Evolutionary conservation across 1,140 invertebrate genomes (phyloP).

Genomic region (Liolophura sinensis): DNA sequence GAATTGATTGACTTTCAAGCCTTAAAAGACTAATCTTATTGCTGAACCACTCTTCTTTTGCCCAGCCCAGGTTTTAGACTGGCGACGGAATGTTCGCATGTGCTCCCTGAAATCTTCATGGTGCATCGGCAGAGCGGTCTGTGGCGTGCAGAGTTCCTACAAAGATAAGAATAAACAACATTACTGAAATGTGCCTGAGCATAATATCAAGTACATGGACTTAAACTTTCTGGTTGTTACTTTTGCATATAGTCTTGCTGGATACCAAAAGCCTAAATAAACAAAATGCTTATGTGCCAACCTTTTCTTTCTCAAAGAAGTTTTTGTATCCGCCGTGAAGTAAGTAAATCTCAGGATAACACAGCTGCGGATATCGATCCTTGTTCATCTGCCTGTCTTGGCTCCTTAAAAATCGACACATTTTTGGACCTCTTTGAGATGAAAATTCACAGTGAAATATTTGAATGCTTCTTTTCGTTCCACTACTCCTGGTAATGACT

Average conservation of each 20-base stretch:
- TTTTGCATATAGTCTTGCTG: too few species aligned
- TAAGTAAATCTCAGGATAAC: slow-evolving; percentile 92
- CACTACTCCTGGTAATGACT: too few species aligned
- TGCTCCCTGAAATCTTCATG: slow-evolving; percentile 75
- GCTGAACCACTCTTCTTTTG: slow-evolving; percentile 23
- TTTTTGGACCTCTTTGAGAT: too few species aligned
- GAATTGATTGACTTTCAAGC: too few species aligned
- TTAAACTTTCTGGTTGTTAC: too few species aligned
- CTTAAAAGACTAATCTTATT: too few species aligned
- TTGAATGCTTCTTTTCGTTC: too few species aligned
- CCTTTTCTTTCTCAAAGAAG: slow-evolving; percentile 72
- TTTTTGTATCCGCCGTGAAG: slow-evolving; percentile 89
- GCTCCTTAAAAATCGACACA: slow-evolving; percentile 78
- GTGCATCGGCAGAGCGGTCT: slow-evolving; percentile 77
- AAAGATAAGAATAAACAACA: slow-evolving; percentile 17
- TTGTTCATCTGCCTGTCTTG: slow-evolving; percentile 80
- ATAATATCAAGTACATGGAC: too few species aligned
- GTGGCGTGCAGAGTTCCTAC: slow-evolving; percentile 74
- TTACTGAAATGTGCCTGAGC: too few species aligned
- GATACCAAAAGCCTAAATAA: too few species aligned
- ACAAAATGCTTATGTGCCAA: not conserved
- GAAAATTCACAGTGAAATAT: too few species aligned
- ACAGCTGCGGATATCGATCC: slow-evolving; percentile 79
- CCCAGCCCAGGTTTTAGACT: slow-evolving; percentile 71
- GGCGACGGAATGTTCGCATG: slow-evolving; percentile 73